A percentile compares a stretch with the other conserved stretches of the same genome.
phyloP scores from a whole-genome alignment of 2,113 vertebrate species.

The mouse (Mus musculus) region GRCm39 chr3:144627501-144628000 shows the following conservation, averaged over 20 bases:
- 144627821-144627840: not conserved
- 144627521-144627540: not conserved
- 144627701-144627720: not conserved
- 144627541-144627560: not conserved
- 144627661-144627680: slow-evolving; percentile 82
- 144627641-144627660: slow-evolving; percentile 78
- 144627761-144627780: fast-evolving
- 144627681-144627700: slow-evolving; percentile 71
- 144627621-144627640: slow-evolving; percentile 58
- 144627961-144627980: not conserved
- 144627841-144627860: not conserved
- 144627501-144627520: not conserved
- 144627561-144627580: not conserved
- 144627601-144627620: slow-evolving; percentile 77
- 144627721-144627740: slow-evolving; percentile 83
- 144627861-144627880: not conserved
- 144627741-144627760: slow-evolving; percentile 76
- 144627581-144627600: not conserved
- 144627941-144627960: not conserved
- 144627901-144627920: not conserved
- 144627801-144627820: not conserved
- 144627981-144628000: not conserved
- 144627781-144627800: slow-evolving; percentile 51
- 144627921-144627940: not conserved
- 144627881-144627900: not conserved